These are phyloP conservation scores for Rhinophrynus dorsalis DNA, from an alignment of 2,797 vertebrate genomes.

Conservation along the genomic window DNA sequence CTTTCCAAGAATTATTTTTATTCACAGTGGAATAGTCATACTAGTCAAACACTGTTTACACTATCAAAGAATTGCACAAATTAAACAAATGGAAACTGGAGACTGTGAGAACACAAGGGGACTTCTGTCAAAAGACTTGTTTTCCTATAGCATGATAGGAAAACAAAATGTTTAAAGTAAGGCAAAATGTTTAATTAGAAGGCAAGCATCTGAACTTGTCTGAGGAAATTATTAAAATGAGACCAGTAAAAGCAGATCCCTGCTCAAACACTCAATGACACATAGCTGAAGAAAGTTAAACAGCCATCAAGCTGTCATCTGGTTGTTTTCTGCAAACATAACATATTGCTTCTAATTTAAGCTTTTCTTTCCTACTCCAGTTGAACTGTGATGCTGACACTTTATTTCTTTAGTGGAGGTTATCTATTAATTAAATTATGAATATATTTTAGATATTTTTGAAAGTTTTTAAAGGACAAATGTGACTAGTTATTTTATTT, in stretches of 20 bases:
- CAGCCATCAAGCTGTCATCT: slow-evolving; percentile 2
- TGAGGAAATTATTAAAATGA: neutral
- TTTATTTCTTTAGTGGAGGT: too few relatives aligned
- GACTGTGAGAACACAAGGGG: neutral
- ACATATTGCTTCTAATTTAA: slow-evolving; percentile 5
- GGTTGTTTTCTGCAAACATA: neutral
- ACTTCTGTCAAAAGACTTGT: neutral
- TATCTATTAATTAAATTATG: too few relatives aligned
- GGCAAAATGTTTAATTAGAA: neutral
- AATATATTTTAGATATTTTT: too few relatives aligned
- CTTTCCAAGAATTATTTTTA: slow-evolving; percentile 37
- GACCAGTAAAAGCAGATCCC: neutral
- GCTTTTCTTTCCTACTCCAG: too few relatives aligned
- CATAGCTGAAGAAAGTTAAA: neutral
- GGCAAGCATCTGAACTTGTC: neutral
- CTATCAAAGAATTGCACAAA: slow-evolving; percentile 10
- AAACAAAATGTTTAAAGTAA: neutral
- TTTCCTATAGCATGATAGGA: neutral
- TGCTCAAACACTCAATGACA: neutral
- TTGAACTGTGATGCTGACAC: too few relatives aligned
- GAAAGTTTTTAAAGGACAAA: too few relatives aligned
- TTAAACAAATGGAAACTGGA: neutral
- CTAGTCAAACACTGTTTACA: slow-evolving; percentile 6
- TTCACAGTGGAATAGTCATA: neutral
- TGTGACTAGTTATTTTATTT: too few relatives aligned